Evolutionary conservation across 2,888 invertebrate species (phyloP), one percentile per base, ranked within the genome.

Genomic region (Clistopyga incitator): DNA sequence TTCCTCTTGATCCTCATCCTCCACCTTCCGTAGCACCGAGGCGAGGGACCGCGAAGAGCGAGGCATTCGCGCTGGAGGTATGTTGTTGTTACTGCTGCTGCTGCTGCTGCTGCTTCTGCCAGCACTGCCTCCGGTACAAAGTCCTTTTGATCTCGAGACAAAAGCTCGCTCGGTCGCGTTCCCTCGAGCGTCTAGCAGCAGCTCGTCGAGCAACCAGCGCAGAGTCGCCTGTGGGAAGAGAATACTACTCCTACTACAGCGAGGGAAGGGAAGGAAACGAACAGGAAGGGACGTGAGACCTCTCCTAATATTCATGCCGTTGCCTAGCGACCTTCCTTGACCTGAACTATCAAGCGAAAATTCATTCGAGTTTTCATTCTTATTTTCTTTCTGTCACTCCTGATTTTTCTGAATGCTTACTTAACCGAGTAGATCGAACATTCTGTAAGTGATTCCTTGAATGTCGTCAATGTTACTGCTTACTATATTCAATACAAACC

Each of bases 131-230:
- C 76, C 68, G 68, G 83, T 75, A 84, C 82, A 82, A 84, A 87
- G 85, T 85, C 87, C 88, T 88, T 88, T 88, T 88, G 88, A 90
- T 90, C 89, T 88, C 88, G 86, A 88, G 88, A 88, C 89, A 89
- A 90, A 89, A 88, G 88, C 87, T 84, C 80, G 71, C 82, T 85
- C 82, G 86, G 78, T 82, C 74, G 78, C 84, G 83, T 82, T 84
- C 82, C 80, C 80, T 82, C 82, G 80, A 82, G 84, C 84, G 71
- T 82, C 81, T 78, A 76, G 72, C 64, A 75, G 70, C 52, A 23
- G 59, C 72, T 77, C 76, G 50, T 78, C 81, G 67, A 45, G 64
- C 54, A 68, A 74, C 76, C 72, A 76, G 56, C 65, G 45, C 47
- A 42, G 64, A 78, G 70, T 42, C 56, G 81, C 78, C 84, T 64